Evolutionary conservation across 2,888 invertebrate genomes (phyloP).

Genomic region (Cecidostiba fungosa): DNA sequence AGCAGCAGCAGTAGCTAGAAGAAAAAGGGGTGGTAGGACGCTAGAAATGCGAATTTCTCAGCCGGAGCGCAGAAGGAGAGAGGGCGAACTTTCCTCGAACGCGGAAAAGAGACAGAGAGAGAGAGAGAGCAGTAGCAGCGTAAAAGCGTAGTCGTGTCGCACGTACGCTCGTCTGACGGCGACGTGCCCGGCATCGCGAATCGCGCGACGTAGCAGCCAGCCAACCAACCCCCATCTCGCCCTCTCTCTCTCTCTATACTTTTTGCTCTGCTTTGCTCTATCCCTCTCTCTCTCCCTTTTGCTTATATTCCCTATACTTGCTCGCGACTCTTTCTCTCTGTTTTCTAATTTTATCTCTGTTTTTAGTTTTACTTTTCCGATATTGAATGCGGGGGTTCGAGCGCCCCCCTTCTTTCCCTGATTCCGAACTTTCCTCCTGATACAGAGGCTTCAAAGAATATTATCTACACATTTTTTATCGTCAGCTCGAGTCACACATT

Average conservation of each 20-base stretch:
- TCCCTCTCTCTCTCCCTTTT: conserved; percentile 35
- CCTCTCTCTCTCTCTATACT: not conserved
- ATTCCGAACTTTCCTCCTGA: not conserved
- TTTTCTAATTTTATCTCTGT: conserved; percentile 50
- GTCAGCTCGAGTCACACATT: not conserved
- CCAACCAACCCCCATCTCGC: conserved; percentile 64
- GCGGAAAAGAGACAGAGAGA: conserved; percentile 45
- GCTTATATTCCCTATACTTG: conserved; percentile 46
- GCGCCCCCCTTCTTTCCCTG: not conserved
- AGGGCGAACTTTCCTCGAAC: conserved; percentile 48
- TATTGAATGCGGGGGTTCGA: not conserved
- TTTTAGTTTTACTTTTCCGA: conserved; percentile 14
- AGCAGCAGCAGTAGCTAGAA: conserved; percentile 12
- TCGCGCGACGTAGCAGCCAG: conserved; percentile 59
- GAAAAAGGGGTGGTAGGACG: conserved; percentile 20
- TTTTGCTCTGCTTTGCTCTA: conserved; percentile 43
- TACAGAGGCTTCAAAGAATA: not conserved
- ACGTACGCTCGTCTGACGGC: conserved; percentile 80
- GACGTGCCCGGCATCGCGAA: conserved; percentile 77
- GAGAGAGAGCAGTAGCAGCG: conserved; percentile 72
- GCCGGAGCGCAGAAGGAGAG: conserved; percentile 8
- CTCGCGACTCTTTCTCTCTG: conserved; percentile 32
- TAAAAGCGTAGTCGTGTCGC: conserved; percentile 81
- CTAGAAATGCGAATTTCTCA: conserved; percentile 47
- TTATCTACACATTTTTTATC: not conserved